phyloP scores from a whole-genome alignment of 2,888 invertebrate species.

The Lepidocyrtoides sp. region DNA sequence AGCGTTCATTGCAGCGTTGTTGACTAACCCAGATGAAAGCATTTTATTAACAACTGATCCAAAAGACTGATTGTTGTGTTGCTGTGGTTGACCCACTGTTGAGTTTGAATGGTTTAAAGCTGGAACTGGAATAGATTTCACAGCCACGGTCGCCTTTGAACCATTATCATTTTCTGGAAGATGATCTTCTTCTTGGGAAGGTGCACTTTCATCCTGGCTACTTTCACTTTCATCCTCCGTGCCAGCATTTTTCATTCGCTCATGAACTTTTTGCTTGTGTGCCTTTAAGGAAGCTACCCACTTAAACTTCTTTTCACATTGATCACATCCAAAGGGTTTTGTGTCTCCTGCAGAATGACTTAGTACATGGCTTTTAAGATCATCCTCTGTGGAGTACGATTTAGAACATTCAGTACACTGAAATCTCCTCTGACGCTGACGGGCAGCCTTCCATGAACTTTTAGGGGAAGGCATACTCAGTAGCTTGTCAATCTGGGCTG shows the following conservation, averaged over 20 bases:
- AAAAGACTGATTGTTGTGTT: not conserved
- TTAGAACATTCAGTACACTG: slow-evolving; percentile 54
- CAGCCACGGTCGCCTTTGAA: not conserved
- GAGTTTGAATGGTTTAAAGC: too few species aligned
- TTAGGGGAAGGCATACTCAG: slow-evolving; percentile 41
- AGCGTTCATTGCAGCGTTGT: not conserved
- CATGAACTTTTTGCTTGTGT: slow-evolving; percentile 35
- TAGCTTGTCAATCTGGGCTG: slow-evolving; percentile 75
- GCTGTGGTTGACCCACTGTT: not conserved
- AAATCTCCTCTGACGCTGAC: slow-evolving; percentile 28
- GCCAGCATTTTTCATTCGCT: not conserved
- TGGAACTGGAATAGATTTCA: not conserved
- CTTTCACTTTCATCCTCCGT: slow-evolving; percentile 13
- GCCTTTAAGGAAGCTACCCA: slow-evolving; percentile 41
- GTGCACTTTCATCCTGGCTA: slow-evolving; percentile 15
- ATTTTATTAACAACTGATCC: slow-evolving; percentile 22
- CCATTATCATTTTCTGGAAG: not conserved
- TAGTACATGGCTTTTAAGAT: slow-evolving; percentile 57
- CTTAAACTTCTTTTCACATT: slow-evolving; percentile 45
- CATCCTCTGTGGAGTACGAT: slow-evolving; percentile 62
- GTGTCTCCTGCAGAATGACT: slow-evolving; percentile 47
- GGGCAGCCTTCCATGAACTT: slow-evolving; percentile 22
- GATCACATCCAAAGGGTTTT: slow-evolving; percentile 17
- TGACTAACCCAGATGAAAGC: not conserved
- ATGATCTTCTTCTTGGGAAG: not conserved